A percentile compares a stretch with the other conserved stretches of the same genome.
These are phyloP conservation scores for human DNA, from an alignment of 2,113 vertebrate genomes.

Conservation along the genomic window DNA sequence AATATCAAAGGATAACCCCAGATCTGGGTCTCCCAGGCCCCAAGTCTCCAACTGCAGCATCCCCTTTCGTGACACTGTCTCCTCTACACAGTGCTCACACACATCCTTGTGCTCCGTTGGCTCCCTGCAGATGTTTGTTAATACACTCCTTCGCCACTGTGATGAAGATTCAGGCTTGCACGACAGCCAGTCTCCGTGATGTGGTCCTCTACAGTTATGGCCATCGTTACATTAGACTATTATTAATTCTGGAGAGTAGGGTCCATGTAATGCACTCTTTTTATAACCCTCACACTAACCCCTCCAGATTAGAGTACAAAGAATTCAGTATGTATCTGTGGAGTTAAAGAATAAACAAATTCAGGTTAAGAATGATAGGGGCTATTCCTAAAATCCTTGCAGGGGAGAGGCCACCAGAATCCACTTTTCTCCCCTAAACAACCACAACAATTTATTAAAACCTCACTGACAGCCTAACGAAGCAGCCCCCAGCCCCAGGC, in stretches of 20 bases:
- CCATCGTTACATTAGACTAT: neutral
- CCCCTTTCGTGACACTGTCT: neutral
- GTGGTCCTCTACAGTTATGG: too few species aligned
- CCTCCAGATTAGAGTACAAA: neutral
- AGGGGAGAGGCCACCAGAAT: neutral
- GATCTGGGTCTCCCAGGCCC: neutral
- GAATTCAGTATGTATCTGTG: neutral
- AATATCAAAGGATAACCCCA: too few species aligned
- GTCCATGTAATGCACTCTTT: neutral
- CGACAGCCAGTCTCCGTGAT: neutral
- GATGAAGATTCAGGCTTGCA: neutral
- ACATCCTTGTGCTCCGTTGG: neutral
- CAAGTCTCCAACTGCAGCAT: neutral
- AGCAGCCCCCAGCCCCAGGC: rapidly evolving
- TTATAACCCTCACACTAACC: neutral
- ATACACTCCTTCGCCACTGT: neutral
- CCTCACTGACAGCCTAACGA: too few species aligned
- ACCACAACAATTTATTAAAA: neutral
- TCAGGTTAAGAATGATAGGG: neutral
- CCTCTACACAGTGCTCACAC: neutral
- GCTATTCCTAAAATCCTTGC: neutral
- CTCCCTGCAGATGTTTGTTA: neutral
- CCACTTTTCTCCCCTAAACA: too few species aligned
- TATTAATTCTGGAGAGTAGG: neutral
- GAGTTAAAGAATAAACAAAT: neutral